phyloP scores from a whole-genome alignment of 2,113 vertebrate genomes.

The Malurus melanocephalus region DNA sequence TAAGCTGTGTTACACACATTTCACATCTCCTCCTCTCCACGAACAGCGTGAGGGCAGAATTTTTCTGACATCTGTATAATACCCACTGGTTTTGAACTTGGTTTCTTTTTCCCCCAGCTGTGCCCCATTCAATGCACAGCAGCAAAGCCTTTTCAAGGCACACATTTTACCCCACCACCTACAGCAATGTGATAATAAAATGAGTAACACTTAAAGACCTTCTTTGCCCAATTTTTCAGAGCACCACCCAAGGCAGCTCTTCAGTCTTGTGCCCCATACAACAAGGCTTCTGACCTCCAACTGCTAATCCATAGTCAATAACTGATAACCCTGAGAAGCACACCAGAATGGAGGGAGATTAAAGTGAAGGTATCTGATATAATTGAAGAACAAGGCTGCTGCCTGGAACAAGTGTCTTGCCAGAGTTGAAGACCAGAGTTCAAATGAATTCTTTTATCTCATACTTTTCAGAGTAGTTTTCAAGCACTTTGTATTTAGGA shows the following conservation, averaged over 20 bases:
- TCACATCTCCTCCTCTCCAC: neutral
- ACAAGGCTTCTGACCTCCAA: neutral
- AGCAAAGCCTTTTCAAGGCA: neutral
- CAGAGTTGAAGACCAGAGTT: neutral
- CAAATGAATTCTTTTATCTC: neutral
- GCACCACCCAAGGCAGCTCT: neutral
- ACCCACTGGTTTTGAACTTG: neutral
- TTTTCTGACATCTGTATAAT: constrained; percentile 15
- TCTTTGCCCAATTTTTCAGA: neutral
- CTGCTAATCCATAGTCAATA: neutral
- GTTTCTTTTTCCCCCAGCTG: neutral
- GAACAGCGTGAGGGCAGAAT: neutral
- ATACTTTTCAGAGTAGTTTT: neutral
- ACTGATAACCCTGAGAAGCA: neutral
- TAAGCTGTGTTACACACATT: neutral
- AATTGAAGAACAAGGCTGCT: neutral
- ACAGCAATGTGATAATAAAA: neutral
- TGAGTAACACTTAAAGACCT: neutral
- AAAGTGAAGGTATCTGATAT: neutral
- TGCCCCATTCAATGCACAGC: neutral
- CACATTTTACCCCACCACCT: neutral
- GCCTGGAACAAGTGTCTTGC: neutral
- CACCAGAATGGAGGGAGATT: neutral
- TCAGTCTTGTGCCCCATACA: neutral
- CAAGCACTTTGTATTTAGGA: neutral